These are phyloP conservation scores for Plectus sambesii DNA, from an alignment of 1,140 invertebrate species.

Conservation along the genomic window DNA sequence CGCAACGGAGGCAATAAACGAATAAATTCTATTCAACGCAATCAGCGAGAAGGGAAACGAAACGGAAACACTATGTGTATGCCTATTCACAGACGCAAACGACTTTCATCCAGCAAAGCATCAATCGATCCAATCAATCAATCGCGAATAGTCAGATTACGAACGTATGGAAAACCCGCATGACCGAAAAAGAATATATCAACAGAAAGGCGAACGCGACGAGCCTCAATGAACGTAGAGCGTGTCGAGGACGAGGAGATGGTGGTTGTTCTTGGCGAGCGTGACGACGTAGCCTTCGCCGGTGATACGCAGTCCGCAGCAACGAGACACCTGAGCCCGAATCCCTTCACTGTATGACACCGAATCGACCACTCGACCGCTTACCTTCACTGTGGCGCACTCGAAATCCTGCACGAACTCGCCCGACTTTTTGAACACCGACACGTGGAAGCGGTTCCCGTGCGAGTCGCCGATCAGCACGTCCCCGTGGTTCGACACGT, in stretches of 20 bases:
- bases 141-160: too few relatives aligned
- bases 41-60: too few relatives aligned
- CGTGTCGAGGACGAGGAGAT: slow-evolving; percentile 86
- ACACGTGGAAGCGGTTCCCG: slow-evolving; percentile 90
- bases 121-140: too few relatives aligned
- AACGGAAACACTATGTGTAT: too few relatives aligned
- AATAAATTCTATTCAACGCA: too few relatives aligned
- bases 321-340: slow-evolving; percentile 65
- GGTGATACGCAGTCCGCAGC: slow-evolving; percentile 89
- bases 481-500: slow-evolving; percentile 87
- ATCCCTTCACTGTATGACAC: neutral
- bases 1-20: too few relatives aligned
- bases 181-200: too few relatives aligned
- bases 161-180: too few relatives aligned
- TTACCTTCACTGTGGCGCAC: slow-evolving; percentile 84
- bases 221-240: slow-evolving; percentile 78
- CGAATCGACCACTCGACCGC: slow-evolving; percentile 14
- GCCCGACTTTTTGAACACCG: slow-evolving; percentile 59
- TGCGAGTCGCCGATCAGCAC: slow-evolving; percentile 91
- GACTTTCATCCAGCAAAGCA: too few relatives aligned
- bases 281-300: slow-evolving; percentile 91
- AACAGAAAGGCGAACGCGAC: too few relatives aligned
- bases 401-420: slow-evolving; percentile 62
- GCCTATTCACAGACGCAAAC: too few relatives aligned
- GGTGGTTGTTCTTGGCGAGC: slow-evolving; percentile 93